phyloP scores from a whole-genome alignment of 2,888 invertebrate species.

The Drosophila peninsularis region DNA sequence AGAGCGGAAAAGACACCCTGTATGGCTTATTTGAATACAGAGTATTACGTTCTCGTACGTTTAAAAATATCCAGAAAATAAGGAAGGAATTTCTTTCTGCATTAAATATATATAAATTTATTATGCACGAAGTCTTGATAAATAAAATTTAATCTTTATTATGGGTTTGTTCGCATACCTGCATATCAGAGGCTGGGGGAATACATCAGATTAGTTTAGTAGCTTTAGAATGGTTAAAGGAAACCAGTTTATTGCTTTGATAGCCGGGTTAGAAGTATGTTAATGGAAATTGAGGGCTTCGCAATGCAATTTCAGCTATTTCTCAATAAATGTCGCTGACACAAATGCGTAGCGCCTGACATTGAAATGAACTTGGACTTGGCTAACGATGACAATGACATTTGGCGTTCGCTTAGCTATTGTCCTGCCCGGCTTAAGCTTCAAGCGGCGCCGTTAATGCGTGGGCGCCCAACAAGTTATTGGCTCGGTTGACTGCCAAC shows the following conservation, averaged over 20 bases:
- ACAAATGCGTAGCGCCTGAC: conserved; percentile 45
- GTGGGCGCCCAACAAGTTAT: conserved; percentile 54
- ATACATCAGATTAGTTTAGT: conserved; percentile 6
- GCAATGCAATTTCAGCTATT: conserved; percentile 16
- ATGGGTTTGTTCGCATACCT: conserved; percentile 9
- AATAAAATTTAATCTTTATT: conserved; percentile 31
- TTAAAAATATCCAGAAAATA: conserved; percentile 29
- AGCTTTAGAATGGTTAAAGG: neutral
- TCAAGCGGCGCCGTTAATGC: conserved; percentile 12
- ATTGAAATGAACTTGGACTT: conserved; percentile 72
- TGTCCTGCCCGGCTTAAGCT: conserved; percentile 13
- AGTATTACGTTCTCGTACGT: conserved; percentile 19
- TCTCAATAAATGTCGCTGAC: neutral
- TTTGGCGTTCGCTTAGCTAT: conserved; percentile 4
- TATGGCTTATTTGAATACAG: conserved; percentile 11
- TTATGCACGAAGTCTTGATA: conserved; percentile 25
- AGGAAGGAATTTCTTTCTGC: conserved; percentile 12
- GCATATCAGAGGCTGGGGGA: conserved; percentile 1
- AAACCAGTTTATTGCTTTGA: conserved; percentile 24
- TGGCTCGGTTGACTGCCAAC: conserved; percentile 57
- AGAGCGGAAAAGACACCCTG: conserved; percentile 2
- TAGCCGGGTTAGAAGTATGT: conserved; percentile 4
- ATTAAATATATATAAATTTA: conserved; percentile 17
- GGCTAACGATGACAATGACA: conserved; percentile 26
- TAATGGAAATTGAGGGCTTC: neutral